Evolutionary conservation across 2,888 invertebrate genomes (phyloP), one percentile per base, ranked within the genome.

Genomic region (Heliconius erato): DNA sequence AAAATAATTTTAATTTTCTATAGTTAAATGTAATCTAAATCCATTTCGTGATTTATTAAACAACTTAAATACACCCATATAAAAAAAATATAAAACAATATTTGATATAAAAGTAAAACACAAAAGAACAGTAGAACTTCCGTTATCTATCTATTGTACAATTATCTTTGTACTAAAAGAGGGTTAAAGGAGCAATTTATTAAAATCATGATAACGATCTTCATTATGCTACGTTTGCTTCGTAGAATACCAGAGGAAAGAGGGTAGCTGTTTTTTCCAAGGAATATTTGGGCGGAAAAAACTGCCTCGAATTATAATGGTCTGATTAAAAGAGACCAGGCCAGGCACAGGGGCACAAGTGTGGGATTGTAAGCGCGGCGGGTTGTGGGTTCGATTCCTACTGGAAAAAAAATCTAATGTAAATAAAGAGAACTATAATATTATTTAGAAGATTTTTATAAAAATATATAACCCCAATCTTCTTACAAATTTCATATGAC

Each of bases 151-250:
- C 59, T 77, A 77, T 77, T 63, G 63, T 69, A 63, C 69, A 69
- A 65, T 81, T 81, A 81, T 81, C 78, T 78, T 44, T 35, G 49
- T 74, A 80, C 49, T 72, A 54, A 80, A 82, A 83, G 84, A 83
- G 84, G 81, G 83, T 84, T 83, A 79, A 83, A 79, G 79, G 84
- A 85, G 88, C 87, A 89, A 91, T 93, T 93, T 92, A 93, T 93
- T 90, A 89, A 87, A 89, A 93, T 93, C 92, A 91, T 91, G 93
- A 94, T 93, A 91, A 90, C 85, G 84, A 91, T 89, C 88, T 87
- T 87, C 87, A 88, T 89, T 90, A 86, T 85, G 76, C 83, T 83
- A 76, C 80, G 83, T 76, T 85, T 83, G 82, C 83, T 80, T 81
- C 80, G 74, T 71, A 82, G 84, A 84, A 83, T 83, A 83, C 84